Evolutionary conservation across 2,888 invertebrate species (phyloP), one percentile per base, ranked within the genome.

Genomic region (Xanthorhoe spadicearia): DNA sequence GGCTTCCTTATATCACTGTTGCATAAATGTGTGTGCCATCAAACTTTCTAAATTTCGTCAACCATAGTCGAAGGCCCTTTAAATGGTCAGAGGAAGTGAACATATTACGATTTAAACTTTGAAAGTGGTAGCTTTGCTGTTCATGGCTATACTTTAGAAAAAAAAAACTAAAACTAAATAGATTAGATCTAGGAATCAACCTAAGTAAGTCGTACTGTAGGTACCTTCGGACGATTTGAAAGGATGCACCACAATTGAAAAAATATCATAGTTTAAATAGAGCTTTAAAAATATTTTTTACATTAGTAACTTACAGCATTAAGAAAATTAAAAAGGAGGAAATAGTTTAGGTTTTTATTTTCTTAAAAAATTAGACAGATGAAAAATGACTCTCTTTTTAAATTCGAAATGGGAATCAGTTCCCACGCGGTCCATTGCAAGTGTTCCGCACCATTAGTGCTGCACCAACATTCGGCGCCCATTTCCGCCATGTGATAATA

Each of bases 401-500:
- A 59, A 51, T 59, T 59, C 10, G 48, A 43, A 51, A 32, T 66
- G 51, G 59, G 70, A 73, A 70, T 69, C 70, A 68, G 76, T 83
- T 92, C 89, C 88, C 88, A 90, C 89, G 87, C 87, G 83, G 77
- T 71, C 78, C 84, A 84, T 83, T 83, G 86, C 77, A 78, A 78
- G 79, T 77, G 79, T 86, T 84, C 83, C 84, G 89, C 84, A 74
- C 79, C 88, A 88, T 89, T 89, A 83, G 74, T 75, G 74, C 70
- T 80, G 80, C 81, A 81, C 80, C 83, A 77, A 77, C 80, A 80
- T 80, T 80, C 84, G 81, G 84, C 85, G 83, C 86, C 87, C 87
- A 89, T 87, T 91, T 91, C 91, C 91, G 91, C 81, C 82, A 83
- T 80, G 77, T 81, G 82, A 77, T 81, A 74, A 80, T 82, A 83